phyloP scores from a whole-genome alignment of 2,797 vertebrate genomes.

The Enteromius mattozi region DNA sequence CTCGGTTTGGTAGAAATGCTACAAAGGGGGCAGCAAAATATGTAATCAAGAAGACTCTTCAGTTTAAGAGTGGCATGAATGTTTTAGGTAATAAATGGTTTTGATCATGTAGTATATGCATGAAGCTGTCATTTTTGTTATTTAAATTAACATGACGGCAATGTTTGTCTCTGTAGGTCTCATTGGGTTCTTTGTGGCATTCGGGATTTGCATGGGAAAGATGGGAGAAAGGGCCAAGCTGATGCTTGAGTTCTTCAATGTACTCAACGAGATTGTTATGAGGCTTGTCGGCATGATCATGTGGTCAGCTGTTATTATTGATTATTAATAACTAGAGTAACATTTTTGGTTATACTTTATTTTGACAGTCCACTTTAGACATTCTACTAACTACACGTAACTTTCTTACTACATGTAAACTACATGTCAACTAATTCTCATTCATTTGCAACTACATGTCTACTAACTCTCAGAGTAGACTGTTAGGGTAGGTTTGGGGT shows the following conservation, averaged over 20 bases:
- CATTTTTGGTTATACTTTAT: too few species aligned
- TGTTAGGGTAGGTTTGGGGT: too few species aligned
- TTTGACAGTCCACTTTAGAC: too few species aligned
- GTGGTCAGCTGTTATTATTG: constrained; percentile 85
- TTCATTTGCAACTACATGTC: too few species aligned
- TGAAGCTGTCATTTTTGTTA: neutral
- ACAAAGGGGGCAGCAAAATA: constrained; percentile 81
- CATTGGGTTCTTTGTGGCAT: constrained; percentile 98
- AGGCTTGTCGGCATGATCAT: constrained; percentile 94
- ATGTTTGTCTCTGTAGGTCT: constrained; percentile 79
- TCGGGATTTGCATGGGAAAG: constrained; percentile 97
- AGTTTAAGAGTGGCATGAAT: constrained; percentile 98
- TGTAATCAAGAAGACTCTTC: constrained; percentile 90
- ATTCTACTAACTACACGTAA: too few species aligned
- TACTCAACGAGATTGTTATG: constrained; percentile 98
- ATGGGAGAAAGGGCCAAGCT: constrained; percentile 97
- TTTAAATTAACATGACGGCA: constrained; percentile 20
- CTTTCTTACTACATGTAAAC: too few species aligned
- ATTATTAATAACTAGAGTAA: neutral
- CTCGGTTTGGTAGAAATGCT: constrained; percentile 74
- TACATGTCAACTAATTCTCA: too few species aligned
- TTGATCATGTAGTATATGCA: neutral
- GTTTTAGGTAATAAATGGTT: constrained; percentile 85
- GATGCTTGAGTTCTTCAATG: constrained; percentile 99
- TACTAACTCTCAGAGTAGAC: too few species aligned